phyloP scores from a whole-genome alignment of 2,797 vertebrate genomes.

The Oreochromis grahami region DNA sequence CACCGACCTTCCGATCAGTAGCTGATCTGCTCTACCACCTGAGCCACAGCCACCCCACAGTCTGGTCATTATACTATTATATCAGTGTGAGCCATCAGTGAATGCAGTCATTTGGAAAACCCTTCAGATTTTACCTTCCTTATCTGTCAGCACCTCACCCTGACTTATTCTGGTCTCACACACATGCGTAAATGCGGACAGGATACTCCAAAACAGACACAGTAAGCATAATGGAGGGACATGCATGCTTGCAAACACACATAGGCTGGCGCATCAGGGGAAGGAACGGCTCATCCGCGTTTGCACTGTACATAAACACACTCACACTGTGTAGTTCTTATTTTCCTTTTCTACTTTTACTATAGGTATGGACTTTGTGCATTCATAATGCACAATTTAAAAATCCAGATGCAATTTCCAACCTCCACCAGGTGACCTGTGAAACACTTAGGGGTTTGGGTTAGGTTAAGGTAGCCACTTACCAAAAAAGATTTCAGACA shows the following conservation, averaged over 20 bases:
- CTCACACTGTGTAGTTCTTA: background rate
- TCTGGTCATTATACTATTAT: conserved; percentile 25
- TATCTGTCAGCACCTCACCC: conserved; percentile 49
- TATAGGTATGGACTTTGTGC: background rate
- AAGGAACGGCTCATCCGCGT: conserved; percentile 5
- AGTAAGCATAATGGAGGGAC: background rate
- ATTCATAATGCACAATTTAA: background rate
- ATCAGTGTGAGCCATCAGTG: conserved; percentile 48
- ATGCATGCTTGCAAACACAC: conserved; percentile 39
- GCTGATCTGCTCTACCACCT: too few species aligned
- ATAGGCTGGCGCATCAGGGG: background rate
- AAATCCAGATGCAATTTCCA: background rate
- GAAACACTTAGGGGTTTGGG: background rate
- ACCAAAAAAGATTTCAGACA: background rate
- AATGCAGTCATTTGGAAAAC: conserved; percentile 51
- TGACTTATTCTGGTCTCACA: conserved; percentile 21
- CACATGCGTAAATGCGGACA: background rate
- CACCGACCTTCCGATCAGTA: too few species aligned
- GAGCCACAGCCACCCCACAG: too few species aligned
- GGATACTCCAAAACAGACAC: background rate
- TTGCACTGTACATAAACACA: background rate
- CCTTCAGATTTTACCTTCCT: conserved; percentile 58
- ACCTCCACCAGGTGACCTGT: background rate
- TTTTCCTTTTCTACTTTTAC: background rate
- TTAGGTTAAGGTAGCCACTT: background rate